A percentile compares a stretch with the other conserved stretches of the same genome.
These are phyloP conservation scores for Drosophila tripunctata DNA, from an alignment of 2,888 invertebrate genomes.

Conservation along the genomic window DNA sequence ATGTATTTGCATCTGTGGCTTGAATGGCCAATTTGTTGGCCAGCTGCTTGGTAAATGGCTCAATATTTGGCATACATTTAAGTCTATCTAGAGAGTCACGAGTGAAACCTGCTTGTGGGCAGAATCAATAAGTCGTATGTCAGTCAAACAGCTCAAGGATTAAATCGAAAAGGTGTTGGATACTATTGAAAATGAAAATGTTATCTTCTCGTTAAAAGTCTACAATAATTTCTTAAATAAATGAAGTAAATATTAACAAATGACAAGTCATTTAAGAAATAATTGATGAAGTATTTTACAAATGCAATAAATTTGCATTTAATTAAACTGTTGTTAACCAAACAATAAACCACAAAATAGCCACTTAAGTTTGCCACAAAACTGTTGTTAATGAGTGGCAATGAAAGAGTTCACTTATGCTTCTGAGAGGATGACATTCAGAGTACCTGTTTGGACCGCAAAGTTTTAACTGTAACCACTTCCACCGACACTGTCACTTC, in stretches of 20 bases:
- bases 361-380: neutral
- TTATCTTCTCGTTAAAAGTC: too few relatives aligned
- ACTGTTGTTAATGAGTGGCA: conserved; percentile 46
- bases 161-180: too few relatives aligned
- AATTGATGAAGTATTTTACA: too few relatives aligned
- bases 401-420: conserved; percentile 47
- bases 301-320: too few relatives aligned
- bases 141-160: neutral
- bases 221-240: too few relatives aligned
- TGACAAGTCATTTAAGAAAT: too few relatives aligned
- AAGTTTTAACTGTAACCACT: conserved; percentile 42
- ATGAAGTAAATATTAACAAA: too few relatives aligned
- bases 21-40: conserved; percentile 43
- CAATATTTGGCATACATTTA: neutral
- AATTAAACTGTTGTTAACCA: neutral
- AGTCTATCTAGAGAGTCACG: neutral
- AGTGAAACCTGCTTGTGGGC: neutral
- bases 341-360: conserved; percentile 5
- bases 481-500: conserved; percentile 11
- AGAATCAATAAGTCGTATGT: conserved; percentile 6
- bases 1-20: conserved; percentile 22
- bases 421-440: conserved; percentile 7
- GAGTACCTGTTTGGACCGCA: conserved; percentile 33
- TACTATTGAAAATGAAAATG: too few relatives aligned
- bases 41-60: conserved; percentile 12